Evolutionary conservation across 2,888 invertebrate genomes (phyloP).

Genomic region (Cyaniris semiargus): DNA sequence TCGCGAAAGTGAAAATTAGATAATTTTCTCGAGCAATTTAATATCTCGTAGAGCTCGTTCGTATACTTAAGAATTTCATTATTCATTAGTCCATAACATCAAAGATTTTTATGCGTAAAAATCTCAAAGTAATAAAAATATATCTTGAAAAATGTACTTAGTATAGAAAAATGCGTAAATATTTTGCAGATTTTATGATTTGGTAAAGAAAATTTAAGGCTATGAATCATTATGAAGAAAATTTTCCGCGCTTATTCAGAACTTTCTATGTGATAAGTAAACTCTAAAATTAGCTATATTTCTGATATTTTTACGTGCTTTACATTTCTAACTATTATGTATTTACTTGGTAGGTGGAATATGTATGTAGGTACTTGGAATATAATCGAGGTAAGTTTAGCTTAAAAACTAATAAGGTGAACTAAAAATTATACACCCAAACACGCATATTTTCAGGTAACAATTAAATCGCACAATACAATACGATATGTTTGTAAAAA

Average conservation of each 20-base stretch:
- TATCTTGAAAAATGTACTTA: conserved; percentile 8
- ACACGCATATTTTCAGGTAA: neutral
- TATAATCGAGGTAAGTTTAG: too few species aligned
- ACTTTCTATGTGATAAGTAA: neutral
- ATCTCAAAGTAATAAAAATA: conserved; percentile 27
- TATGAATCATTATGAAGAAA: neutral
- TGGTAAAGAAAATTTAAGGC: neutral
- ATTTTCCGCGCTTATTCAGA: neutral
- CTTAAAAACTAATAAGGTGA: too few species aligned
- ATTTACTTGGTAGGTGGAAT: too few species aligned
- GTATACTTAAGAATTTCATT: conserved; percentile 31
- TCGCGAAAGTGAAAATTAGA: conserved; percentile 28
- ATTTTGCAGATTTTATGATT: conserved; percentile 10
- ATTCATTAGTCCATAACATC: conserved; percentile 31
- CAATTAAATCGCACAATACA: neutral
- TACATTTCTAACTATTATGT: neutral
- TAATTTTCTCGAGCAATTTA: conserved; percentile 28
- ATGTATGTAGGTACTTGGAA: too few species aligned
- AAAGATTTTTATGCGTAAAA: conserved; percentile 31
- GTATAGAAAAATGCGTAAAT: conserved; percentile 2
- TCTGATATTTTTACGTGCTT: neutral
- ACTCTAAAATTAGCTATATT: neutral
- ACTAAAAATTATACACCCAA: too few species aligned
- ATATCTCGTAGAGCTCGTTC: conserved; percentile 28
- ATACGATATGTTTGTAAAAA: neutral